These are phyloP conservation scores for Oscheius sp. DNA, from an alignment of 2,888 invertebrate genomes.

Conservation along the genomic window DNA sequence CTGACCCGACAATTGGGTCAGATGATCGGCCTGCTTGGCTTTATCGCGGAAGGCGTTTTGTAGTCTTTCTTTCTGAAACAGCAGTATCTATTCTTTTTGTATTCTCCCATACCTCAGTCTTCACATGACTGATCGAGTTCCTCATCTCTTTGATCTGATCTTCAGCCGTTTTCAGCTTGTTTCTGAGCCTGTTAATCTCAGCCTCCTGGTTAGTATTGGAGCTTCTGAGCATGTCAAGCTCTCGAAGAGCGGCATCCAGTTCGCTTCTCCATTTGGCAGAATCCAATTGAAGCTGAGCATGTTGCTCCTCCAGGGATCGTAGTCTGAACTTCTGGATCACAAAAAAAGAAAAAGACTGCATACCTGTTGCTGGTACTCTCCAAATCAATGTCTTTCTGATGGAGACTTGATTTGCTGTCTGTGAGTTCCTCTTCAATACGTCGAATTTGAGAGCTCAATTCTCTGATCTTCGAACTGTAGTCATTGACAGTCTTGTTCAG, in stretches of 20 bases:
- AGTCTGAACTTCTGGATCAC: slow-evolving; percentile 38
- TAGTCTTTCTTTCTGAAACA: slow-evolving; percentile 60
- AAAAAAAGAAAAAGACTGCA: background rate
- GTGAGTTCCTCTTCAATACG: slow-evolving; percentile 71
- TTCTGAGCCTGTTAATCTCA: slow-evolving; percentile 61
- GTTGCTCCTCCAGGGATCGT: slow-evolving; percentile 67
- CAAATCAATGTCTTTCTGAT: slow-evolving; percentile 68
- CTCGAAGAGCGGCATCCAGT: slow-evolving; percentile 58
- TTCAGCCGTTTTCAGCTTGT: slow-evolving; percentile 63
- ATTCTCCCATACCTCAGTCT: slow-evolving; percentile 56
- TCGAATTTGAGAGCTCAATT: slow-evolving; percentile 67
- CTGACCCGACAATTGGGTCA: slow-evolving; percentile 63
- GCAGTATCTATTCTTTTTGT: background rate
- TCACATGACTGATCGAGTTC: slow-evolving; percentile 59
- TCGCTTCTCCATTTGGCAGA: slow-evolving; percentile 59
- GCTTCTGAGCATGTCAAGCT: slow-evolving; percentile 65
- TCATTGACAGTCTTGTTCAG: slow-evolving; percentile 71
- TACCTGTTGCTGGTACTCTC: slow-evolving; percentile 64
- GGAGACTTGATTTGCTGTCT: slow-evolving; percentile 59
- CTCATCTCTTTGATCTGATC: slow-evolving; percentile 64
- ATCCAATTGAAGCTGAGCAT: slow-evolving; percentile 63
- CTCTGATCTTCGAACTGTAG: slow-evolving; percentile 68
- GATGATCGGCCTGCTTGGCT: slow-evolving; percentile 68
- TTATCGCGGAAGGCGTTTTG: slow-evolving; percentile 71
- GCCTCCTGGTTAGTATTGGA: slow-evolving; percentile 61